A percentile compares a stretch with the other conserved stretches of the same genome.
These are phyloP conservation scores for Riparia riparia DNA, from an alignment of 2,113 vertebrate genomes.

Conservation along the genomic window DNA sequence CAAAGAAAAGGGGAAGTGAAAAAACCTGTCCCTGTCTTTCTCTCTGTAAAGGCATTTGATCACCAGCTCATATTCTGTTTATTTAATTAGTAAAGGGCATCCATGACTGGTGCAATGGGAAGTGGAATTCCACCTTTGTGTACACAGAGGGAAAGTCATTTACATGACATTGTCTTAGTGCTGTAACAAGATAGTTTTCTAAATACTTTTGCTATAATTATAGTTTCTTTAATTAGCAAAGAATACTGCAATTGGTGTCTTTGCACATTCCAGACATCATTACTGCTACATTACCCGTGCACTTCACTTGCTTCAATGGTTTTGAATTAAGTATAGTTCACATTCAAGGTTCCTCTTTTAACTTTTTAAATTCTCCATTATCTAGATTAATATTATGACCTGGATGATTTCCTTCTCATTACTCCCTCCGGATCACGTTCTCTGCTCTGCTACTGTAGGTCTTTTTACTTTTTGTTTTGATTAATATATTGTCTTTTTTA, in stretches of 20 bases:
- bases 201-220: conserved; percentile 24
- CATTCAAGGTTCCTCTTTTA: conserved; percentile 58
- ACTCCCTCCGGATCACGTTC: not conserved
- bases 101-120: not conserved
- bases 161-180: not conserved
- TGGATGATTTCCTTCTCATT: not conserved
- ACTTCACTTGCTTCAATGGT: conserved; percentile 24
- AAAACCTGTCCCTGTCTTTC: not conserved
- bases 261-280: conserved; percentile 30
- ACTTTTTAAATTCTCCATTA: conserved; percentile 54
- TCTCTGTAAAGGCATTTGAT: not conserved
- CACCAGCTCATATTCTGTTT: not conserved
- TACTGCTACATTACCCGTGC: conserved; percentile 47
- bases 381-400: conserved; percentile 57
- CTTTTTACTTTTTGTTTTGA: not conserved
- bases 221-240: conserved; percentile 68
- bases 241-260: conserved; percentile 49
- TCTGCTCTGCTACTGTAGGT: not conserved
- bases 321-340: conserved; percentile 66
- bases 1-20: not conserved
- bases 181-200: not conserved
- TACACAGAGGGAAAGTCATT: not conserved
- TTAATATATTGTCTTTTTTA: not conserved
- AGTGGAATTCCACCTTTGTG: not conserved
- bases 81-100: not conserved